Evolutionary conservation across 2,113 vertebrate species (phyloP), one percentile per base, ranked within the genome.

Genomic region (Orcinus orca): DNA sequence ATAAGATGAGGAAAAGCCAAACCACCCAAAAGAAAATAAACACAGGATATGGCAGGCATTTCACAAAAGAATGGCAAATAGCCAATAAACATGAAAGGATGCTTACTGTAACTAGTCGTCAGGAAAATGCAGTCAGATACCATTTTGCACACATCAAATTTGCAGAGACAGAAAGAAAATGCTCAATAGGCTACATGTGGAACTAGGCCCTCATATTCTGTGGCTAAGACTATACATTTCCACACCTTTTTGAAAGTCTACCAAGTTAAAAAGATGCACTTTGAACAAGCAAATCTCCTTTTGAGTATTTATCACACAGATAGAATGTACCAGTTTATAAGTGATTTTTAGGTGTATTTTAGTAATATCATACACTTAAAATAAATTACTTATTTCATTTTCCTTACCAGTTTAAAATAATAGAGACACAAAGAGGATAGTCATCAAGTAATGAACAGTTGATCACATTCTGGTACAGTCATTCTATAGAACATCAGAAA

Each of bases 1-100:
- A 97, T 68, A 81, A 87, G 44, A 77, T 53, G 21, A 91, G n/a
- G 36, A 92, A 58, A 96, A 96, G 14, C 47, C 11, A 68, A 88
- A 79, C 2, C 5, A 87, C 53, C 10, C 41, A 89, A 62, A 6
- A 84, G 71, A 95, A 94, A 80, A 70, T 21, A 89, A 92, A 47
- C 55, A 77, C 23, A 85, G 41, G 14, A 50, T 44, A 44, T 44
- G 20, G 21, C 76, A 85, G 31, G 18, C 60, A 26, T 62, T 97
- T 81, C 55, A 88, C 55, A 93, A 80, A 74, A 18, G 67, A 92
- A 85, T 68, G 68, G 6, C 6, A 77, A 93, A 65, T 81, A 17
- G 38, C 73, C 47, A 73, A 47, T 74, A 80, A 85, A 87, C 21
- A 50, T 80, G 84, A 93, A 80, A 95, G 36, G 11, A 81, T 90